Conservation (phyloP, 2,113 vertebrate genomes). For the Gymnobelideus leadbeateri region DNA sequence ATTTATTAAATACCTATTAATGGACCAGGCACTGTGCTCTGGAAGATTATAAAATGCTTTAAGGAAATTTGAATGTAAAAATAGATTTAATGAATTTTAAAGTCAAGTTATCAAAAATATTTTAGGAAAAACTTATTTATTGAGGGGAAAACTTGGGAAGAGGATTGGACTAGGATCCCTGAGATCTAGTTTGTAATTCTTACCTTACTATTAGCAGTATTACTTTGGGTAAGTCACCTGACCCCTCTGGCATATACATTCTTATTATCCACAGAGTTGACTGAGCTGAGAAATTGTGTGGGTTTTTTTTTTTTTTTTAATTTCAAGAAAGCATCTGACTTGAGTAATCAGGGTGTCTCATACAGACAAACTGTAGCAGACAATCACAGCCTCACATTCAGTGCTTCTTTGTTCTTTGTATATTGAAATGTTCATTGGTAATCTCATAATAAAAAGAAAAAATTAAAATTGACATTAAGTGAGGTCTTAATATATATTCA, state of each 20-base stretch:
- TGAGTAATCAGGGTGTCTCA: neutral
- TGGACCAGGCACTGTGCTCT: neutral
- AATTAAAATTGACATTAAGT: neutral
- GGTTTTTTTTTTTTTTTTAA: neutral
- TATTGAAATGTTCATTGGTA: neutral
- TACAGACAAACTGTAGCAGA: neutral
- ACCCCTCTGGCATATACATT: neutral
- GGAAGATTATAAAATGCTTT: neutral
- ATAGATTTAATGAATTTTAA: neutral
- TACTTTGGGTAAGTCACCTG: constrained; percentile 9
- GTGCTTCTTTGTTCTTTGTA: neutral
- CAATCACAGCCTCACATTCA: neutral
- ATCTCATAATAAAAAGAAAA: neutral
- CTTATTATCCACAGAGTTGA: neutral
- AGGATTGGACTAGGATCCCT: neutral
- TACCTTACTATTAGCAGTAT: neutral
- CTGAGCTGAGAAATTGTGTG: neutral
- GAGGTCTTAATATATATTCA: neutral
- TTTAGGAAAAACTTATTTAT: neutral
- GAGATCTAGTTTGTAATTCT: neutral
- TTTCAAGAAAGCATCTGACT: no score
- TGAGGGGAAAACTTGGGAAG: neutral
- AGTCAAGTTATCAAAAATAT: neutral
- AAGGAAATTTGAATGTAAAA: neutral
- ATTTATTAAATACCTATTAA: no score